phyloP scores from a whole-genome alignment of 2,888 invertebrate genomes.

The Gymnoscelis rufifasciata region DNA sequence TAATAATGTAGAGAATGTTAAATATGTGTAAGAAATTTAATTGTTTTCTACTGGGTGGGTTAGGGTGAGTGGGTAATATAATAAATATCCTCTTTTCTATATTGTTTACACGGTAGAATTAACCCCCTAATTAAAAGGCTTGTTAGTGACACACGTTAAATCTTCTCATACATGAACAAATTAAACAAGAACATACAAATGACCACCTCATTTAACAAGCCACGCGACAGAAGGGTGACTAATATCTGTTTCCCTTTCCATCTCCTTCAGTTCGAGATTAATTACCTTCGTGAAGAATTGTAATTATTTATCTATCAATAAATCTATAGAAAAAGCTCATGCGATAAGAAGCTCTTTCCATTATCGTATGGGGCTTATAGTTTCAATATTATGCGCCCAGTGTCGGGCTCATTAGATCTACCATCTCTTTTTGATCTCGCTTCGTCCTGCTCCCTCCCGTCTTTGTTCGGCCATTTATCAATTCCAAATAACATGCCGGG shows the following conservation, averaged over 20 bases:
- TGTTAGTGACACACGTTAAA: constrained; percentile 20
- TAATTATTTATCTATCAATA: constrained; percentile 49
- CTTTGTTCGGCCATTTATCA: constrained; percentile 76
- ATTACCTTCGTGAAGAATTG: constrained; percentile 49
- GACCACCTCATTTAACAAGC: constrained; percentile 53
- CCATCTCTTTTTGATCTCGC: constrained; percentile 58
- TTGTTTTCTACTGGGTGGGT: no score
- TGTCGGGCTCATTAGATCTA: constrained; percentile 66
- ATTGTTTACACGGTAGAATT: background rate
- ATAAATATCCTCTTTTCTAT: background rate
- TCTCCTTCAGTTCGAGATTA: constrained; percentile 43
- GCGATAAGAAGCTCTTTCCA: constrained; percentile 64
- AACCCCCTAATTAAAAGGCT: constrained; percentile 8
- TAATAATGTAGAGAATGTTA: no score
- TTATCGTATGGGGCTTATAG: constrained; percentile 65
- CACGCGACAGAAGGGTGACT: constrained; percentile 58
- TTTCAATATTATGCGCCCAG: constrained; percentile 50
- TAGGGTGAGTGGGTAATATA: no score
- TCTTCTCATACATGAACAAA: constrained; percentile 37
- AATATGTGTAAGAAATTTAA: no score
- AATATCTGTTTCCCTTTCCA: constrained; percentile 42
- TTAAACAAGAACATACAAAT: constrained; percentile 45
- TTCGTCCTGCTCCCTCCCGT: constrained; percentile 59
- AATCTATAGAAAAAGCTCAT: constrained; percentile 30
- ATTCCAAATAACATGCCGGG: constrained; percentile 78